Base-by-base conservation (phyloP, 2,113 vertebrate genomes). In the Etheostoma spectabile region DNA sequence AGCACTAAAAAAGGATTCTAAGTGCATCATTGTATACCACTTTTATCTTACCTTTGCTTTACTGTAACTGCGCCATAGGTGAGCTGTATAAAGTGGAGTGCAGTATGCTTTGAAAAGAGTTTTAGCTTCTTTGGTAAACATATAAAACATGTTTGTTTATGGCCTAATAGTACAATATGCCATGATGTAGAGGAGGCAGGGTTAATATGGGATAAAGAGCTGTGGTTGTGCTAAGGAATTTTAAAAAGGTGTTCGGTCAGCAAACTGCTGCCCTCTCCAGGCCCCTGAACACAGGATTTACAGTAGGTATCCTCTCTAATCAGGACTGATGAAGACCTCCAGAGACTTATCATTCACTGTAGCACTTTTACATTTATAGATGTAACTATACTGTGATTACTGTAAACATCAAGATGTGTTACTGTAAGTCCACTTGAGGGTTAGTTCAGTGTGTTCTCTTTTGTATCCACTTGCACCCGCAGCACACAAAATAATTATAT, bases 201-300 rank as follows among this genome's bases (percentile, higher is more conserved):
- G n/a, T n/a, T n/a, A n/a, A n/a, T n/a, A n/a, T n/a, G n/a, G n/a
- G n/a, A n/a, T n/a, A n/a, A n/a, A n/a, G n/a, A n/a, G n/a, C n/a
- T n/a, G n/a, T n/a, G n/a, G n/a, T n/a, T n/a, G n/a, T n/a, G n/a
- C n/a, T n/a, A n/a, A 27, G 27, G 27, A 30, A 57, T 90, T 82
- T 91, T 78, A 74, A 79, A 76, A 82, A 84, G 61, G 35, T 90
- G 80, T 83, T 73, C 3, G 11, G 81, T 92, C 89, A 90, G 91
- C 89, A 83, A 18, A 56, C 42, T 65, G 69, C 63, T 57, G 69
- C 46, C 71, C 76, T 84, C 48, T 13, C 18, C 35, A n/a, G 7
- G 13, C 45, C 61, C 73, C 51, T 74, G 61, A 81, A 78, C 70
- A 74, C 65, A 64, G 21, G 75, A 81, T 80, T 91, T 85, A 38